Evolutionary conservation across 1,140 invertebrate genomes (phyloP).

Genomic region (Diplogasteroides magnus): DNA sequence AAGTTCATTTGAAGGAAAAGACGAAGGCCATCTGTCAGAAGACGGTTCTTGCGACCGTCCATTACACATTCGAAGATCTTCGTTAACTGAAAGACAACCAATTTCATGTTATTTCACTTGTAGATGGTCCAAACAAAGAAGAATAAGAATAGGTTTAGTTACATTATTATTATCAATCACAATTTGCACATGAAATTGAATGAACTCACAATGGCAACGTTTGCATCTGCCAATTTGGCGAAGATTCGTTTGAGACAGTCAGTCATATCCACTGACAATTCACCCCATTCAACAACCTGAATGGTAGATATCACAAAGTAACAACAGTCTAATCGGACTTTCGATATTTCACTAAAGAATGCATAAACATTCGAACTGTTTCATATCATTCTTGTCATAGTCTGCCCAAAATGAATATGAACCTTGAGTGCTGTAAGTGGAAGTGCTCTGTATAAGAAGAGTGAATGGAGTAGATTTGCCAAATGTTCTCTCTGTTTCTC

Average conservation of each 20-base stretch:
- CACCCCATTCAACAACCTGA: not conserved
- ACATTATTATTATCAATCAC: too few species aligned
- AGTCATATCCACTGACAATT: not conserved
- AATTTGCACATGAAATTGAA: too few species aligned
- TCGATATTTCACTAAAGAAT: too few species aligned
- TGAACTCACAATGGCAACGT: not conserved
- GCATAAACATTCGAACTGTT: too few species aligned
- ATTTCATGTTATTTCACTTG: too few species aligned
- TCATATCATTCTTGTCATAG: too few species aligned
- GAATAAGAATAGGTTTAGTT: too few species aligned
- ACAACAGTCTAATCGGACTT: not conserved
- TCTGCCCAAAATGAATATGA: too few species aligned
- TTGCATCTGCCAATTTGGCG: not conserved
- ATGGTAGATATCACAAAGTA: not conserved
- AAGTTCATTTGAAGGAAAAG: not conserved
- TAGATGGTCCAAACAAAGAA: too few species aligned
- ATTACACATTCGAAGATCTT: not conserved
- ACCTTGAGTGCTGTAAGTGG: not conserved
- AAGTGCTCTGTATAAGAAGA: not conserved
- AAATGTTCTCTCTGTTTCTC: not conserved
- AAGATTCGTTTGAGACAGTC: not conserved
- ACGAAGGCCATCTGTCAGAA: not conserved
- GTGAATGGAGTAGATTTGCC: not conserved
- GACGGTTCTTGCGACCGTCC: not conserved
- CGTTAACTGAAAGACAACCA: not conserved